Conservation (phyloP, 1,140 invertebrate species). For the Procambarus virginalis region DNA sequence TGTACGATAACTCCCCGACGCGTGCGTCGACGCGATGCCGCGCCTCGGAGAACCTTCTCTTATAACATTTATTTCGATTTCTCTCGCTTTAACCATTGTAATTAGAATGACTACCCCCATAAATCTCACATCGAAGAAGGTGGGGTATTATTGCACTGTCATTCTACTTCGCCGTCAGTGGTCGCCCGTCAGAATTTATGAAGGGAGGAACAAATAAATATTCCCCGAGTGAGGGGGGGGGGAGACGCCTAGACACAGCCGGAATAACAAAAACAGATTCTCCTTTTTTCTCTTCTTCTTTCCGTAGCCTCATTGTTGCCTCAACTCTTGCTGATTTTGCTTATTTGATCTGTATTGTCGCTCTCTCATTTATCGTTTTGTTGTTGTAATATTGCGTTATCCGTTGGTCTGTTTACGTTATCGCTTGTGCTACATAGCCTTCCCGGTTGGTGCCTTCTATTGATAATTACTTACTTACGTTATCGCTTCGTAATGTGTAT, state of each 20-base stretch:
- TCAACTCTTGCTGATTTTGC: not conserved
- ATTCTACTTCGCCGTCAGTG: slow-evolving; percentile 24
- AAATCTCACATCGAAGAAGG: not conserved
- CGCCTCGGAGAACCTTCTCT: too few species aligned
- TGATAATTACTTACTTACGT: too few species aligned
- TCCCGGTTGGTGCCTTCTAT: too few species aligned
- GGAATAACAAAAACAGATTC: slow-evolving; percentile 40
- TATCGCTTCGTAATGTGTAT: too few species aligned
- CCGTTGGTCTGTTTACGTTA: too few species aligned
- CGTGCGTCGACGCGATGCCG: not conserved
- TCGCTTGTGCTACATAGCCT: too few species aligned
- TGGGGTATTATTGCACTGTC: not conserved
- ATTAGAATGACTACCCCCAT: too few species aligned
- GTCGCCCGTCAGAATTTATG: slow-evolving; percentile 50
- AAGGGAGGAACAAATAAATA: slow-evolving; percentile 58
- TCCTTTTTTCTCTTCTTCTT: not conserved
- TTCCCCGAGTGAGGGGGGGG: slow-evolving; percentile 29
- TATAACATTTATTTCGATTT: too few species aligned
- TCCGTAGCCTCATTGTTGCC: not conserved
- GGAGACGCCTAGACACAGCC: not conserved
- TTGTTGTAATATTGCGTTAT: not conserved
- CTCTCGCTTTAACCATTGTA: too few species aligned
- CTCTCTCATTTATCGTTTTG: not conserved
- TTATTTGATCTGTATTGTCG: not conserved
- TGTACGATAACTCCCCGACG: slow-evolving; percentile 25